Base-by-base conservation (phyloP, 2,113 vertebrate genomes). In the Saguinus midas region DNA sequence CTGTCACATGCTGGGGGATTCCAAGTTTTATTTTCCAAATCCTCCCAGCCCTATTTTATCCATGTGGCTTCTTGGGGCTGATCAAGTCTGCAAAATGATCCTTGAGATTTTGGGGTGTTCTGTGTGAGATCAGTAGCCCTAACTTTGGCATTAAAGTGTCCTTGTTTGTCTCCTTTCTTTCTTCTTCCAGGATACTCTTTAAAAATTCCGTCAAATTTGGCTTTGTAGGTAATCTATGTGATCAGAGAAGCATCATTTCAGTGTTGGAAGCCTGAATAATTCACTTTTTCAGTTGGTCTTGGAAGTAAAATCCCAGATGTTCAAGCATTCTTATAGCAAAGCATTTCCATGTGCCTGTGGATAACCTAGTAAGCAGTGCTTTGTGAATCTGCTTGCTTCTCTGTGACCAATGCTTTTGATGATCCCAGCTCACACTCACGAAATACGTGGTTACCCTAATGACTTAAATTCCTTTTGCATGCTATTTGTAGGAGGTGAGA, bases 1-100 rank as follows among this genome's bases (percentile, higher is more conserved):
- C 78, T 93, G 3, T 86, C 68, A 35, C 25, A 80, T 89, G 73
- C 66, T 58, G 82, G 21, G 23, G 81, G 45, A 94, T 68, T 73
- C 82, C 79, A 82, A 88, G 66, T 35, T 96, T 97, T 96, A 73
- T 64, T 93, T 94, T 96, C 64, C 72, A 96, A 91, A 84, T 91
- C 89, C 83, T 96, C 70, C 87, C 93, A 97, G 64, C n/a, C 32
- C 68, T 32, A 14, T 79, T 91, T 91, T 75, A 95, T 95, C 73
- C 78, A 37, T n/a, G 21, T 78, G 43, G 50, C 92, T 96, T 88
- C 78, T 79, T 58, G 37, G 92, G 97, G 58, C 55, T 1, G 2
- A 76, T 95, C 84, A 90, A 61, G 68, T 92, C 81, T 78, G 83
- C 86, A 84, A 97, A 79, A 66, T 81, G 86, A 96, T 91, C 93